Percentiles rank a stretch among this genome's conserved stretches.
These are phyloP conservation scores for Linepithema humile DNA, from an alignment of 1,140 invertebrate species.

Conservation along the genomic window DNA sequence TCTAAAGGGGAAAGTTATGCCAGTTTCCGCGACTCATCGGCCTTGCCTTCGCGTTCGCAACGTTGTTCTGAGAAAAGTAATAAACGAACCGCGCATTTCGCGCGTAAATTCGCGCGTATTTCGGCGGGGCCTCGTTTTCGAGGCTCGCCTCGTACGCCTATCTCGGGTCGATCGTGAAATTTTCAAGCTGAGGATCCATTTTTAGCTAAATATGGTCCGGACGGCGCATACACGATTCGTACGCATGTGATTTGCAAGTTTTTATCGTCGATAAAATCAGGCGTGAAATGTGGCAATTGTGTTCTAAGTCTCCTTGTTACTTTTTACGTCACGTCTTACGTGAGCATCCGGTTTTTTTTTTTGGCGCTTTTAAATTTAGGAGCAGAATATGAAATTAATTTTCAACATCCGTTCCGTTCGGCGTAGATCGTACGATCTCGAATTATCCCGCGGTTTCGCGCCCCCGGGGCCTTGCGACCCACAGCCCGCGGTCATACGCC, in stretches of 20 bases:
- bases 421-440: conserved; percentile 57
- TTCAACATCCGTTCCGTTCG: conserved; percentile 1
- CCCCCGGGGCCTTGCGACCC: conserved; percentile 75
- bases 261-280: conserved; percentile 31
- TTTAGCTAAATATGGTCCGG: neutral
- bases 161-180: neutral
- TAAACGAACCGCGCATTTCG: conserved; percentile 49
- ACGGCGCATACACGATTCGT: too few species aligned
- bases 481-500: conserved; percentile 75
- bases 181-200: neutral
- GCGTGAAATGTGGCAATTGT: neutral
- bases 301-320: neutral
- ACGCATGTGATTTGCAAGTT: conserved; percentile 34
- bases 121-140: neutral
- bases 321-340: neutral
- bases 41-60: conserved; percentile 29
- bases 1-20: conserved; percentile 66
- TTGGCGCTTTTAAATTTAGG: neutral
- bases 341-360: too few species aligned
- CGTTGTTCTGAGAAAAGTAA: conserved; percentile 68
- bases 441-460: conserved; percentile 69
- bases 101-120: conserved; percentile 28
- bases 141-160: neutral
- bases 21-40: conserved; percentile 54
- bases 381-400: conserved; percentile 39